Evolutionary conservation across 2,888 invertebrate genomes (phyloP).

Genomic region (Tuta absoluta): DNA sequence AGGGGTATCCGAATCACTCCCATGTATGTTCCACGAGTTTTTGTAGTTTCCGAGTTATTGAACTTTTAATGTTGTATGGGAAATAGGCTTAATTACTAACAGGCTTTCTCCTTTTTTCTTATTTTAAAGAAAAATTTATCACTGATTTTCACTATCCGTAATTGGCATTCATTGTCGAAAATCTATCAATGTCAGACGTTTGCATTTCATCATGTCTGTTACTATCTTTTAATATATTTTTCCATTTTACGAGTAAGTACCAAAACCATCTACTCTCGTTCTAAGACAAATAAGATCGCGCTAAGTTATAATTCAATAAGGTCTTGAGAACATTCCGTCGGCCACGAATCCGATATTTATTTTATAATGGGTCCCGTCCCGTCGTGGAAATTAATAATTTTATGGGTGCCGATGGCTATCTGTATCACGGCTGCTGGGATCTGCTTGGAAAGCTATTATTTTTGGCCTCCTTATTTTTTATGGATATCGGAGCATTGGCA

Average conservation of each 20-base stretch:
- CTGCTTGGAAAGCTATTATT: constrained; percentile 24
- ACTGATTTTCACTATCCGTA: too few relatives aligned
- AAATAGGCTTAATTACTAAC: too few relatives aligned
- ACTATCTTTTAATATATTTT: neutral
- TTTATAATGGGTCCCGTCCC: constrained; percentile 44
- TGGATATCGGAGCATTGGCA: neutral
- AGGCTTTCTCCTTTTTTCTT: too few relatives aligned
- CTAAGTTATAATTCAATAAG: constrained; percentile 61
- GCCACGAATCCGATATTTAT: constrained; percentile 56
- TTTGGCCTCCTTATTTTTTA: neutral
- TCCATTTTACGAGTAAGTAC: constrained; percentile 31
- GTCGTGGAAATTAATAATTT: constrained; percentile 47
- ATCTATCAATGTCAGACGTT: too few relatives aligned
- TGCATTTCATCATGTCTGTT: neutral
- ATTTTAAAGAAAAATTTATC: too few relatives aligned
- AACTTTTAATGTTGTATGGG: too few relatives aligned
- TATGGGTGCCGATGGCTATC: constrained; percentile 42
- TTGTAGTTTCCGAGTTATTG: too few relatives aligned
- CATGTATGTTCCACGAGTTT: too few relatives aligned
- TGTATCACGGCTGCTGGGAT: constrained; percentile 33
- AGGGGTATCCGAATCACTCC: too few relatives aligned
- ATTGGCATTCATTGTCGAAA: too few relatives aligned
- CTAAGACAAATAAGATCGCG: constrained; percentile 49
- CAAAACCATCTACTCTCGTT: constrained; percentile 33
- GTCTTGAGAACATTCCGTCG: constrained; percentile 41